Conservation (phyloP, 1,140 invertebrate genomes). For the Arctopsyche grandis region DNA sequence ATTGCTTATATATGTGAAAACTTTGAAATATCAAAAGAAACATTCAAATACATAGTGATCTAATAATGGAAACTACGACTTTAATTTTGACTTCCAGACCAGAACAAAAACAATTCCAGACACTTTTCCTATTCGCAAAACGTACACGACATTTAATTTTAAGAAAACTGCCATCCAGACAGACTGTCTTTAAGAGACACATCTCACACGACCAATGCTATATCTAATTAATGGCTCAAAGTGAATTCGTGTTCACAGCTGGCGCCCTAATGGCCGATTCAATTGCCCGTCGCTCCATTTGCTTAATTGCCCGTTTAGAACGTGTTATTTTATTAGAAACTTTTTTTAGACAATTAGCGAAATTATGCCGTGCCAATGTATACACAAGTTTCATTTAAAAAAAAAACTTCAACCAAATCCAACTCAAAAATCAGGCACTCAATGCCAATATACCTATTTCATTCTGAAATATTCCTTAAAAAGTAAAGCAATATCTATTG, state of each 20-base stretch:
- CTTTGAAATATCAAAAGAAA: constrained; percentile 38
- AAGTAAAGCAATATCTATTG: no score
- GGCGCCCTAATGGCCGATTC: constrained; percentile 38
- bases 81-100: background rate
- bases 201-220: background rate
- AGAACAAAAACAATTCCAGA: background rate
- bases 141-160: no score
- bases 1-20: constrained; percentile 18
- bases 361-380: constrained; percentile 3
- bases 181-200: background rate
- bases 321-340: background rate
- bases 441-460: no score
- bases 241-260: constrained; percentile 18
- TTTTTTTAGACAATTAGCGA: constrained; percentile 13
- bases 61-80: background rate
- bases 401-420: no score
- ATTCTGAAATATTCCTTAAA: no score
- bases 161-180: no score
- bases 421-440: no score
- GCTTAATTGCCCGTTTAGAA: constrained; percentile 48
- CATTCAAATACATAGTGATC: constrained; percentile 38
- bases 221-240: constrained; percentile 23
- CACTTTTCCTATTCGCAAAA: background rate
- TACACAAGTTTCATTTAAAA: background rate
- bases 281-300: constrained; percentile 46